Base-by-base conservation (phyloP, 2,113 vertebrate genomes). In the Columbina picui region DNA sequence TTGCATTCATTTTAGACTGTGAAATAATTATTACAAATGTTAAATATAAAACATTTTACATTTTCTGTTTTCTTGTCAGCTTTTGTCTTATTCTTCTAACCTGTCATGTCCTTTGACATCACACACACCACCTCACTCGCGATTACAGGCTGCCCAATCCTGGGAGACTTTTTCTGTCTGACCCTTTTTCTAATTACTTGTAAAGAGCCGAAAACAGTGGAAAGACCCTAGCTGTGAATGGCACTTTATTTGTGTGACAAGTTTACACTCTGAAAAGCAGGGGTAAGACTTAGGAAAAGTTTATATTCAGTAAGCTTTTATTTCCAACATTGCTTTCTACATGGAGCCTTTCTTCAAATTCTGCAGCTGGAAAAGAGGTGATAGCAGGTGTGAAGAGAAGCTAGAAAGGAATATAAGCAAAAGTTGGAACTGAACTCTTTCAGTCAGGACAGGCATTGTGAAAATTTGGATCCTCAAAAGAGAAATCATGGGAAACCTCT, bases 21-120 rank as follows among this genome's bases (percentile, higher is more conserved):
- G 56, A 87, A 89, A 78, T 78, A 70, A 84, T 65, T 79, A 53
- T 89, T 80, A 59, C 27, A 73, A 59, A 74, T 60, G 43, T 84
- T 64, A 95, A 90, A 84, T 92, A 94, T n/a, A 92, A 95, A 95
- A 11, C 25, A 81, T 75, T 70, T 76, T 20, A 36, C 50, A 60
- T 67, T 84, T 86, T 22, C 84, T 7, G 9, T 34, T 74, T 70
- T 88, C 38, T 74, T 47, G 52, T 84, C 60, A 86, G 22, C 36
- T 88, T 84, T 86, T 89, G 18, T 86, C 47, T 19, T 63, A 34
- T 38, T 30, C 60, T 93, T 18, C 36, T 82, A 78, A 90, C 36
- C 38, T 53, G 17, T 56, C 30, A 14, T 43, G 22, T 90, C 59
- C 38, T 4, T 3, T 23, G 14, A 56, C 45, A 68, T 63, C 34